phyloP scores from a whole-genome alignment of 2,113 vertebrate genomes.

The Cranoglanis bouderius region DNA sequence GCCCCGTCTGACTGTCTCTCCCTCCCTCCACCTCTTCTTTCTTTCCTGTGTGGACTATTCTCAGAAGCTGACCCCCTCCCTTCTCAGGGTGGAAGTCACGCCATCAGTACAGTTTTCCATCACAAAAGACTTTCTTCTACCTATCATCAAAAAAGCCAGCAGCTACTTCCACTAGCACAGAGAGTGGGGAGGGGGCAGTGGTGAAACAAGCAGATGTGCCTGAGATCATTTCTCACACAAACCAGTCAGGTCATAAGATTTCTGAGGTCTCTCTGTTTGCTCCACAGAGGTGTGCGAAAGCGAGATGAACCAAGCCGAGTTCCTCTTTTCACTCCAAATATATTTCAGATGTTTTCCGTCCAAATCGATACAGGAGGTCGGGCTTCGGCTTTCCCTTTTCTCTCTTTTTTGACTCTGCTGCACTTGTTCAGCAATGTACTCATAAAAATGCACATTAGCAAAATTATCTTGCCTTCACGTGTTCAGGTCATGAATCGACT shows the following conservation, averaged over 20 bases:
- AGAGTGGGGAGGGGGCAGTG: conserved; percentile 21
- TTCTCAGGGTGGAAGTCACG: conserved; percentile 67
- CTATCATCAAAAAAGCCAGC: conserved; percentile 63
- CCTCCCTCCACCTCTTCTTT: conserved; percentile 32
- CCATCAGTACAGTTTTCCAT: conserved; percentile 74
- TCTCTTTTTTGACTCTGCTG: neutral
- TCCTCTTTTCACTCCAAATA: conserved; percentile 56
- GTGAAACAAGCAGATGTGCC: conserved; percentile 59
- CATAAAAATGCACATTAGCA: conserved; percentile 25
- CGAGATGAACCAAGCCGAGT: conserved; percentile 41
- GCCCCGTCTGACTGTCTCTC: conserved; percentile 42
- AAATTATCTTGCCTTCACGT: neutral
- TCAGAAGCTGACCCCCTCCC: conserved; percentile 64
- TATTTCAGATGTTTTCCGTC: conserved; percentile 48
- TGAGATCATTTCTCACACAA: conserved; percentile 52
- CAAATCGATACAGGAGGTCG: conserved; percentile 25
- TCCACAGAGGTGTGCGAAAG: conserved; percentile 52
- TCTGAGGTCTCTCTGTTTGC: conserved; percentile 39
- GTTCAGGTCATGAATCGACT: neutral
- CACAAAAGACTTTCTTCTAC: conserved; percentile 64
- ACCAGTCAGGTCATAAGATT: conserved; percentile 37
- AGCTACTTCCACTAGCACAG: conserved; percentile 54
- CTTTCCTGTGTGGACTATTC: conserved; percentile 57
- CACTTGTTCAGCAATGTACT: conserved; percentile 29
- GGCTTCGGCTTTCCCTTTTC: conserved; percentile 10